phyloP scores from a whole-genome alignment of 2,113 vertebrate genomes.

The Centrocercus urophasianus region DNA sequence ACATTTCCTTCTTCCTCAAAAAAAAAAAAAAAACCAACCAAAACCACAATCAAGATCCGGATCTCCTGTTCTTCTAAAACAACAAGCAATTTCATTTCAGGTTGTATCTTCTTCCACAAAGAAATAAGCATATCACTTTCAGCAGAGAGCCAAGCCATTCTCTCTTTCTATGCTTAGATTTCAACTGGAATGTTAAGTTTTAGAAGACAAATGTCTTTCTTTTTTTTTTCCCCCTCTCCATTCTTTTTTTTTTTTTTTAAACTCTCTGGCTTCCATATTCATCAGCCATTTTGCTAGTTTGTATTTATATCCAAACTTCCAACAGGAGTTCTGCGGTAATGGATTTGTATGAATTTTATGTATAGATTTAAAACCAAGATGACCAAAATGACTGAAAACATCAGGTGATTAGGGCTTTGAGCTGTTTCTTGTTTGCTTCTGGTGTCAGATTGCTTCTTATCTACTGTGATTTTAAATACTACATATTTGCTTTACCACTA shows the following conservation, averaged over 20 bases:
- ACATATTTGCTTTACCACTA: slow-evolving; percentile 64
- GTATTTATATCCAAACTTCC: background rate
- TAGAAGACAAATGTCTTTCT: background rate
- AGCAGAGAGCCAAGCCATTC: background rate
- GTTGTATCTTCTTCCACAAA: background rate
- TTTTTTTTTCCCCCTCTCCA: too few relatives aligned
- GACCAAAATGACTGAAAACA: slow-evolving; percentile 44
- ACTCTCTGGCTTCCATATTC: background rate
- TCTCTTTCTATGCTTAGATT: background rate
- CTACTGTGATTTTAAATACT: slow-evolving; percentile 64
- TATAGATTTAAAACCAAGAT: slow-evolving; percentile 19
- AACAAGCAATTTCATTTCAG: background rate
- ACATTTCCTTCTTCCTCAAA: rapidly evolving
- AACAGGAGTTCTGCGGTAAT: background rate
- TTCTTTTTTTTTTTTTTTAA: too few relatives aligned
- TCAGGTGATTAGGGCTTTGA: slow-evolving; percentile 64
- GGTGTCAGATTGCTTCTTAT: slow-evolving; percentile 71
- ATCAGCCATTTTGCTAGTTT: background rate
- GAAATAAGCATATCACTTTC: background rate
- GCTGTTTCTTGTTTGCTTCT: slow-evolving; percentile 23
- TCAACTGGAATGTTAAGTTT: background rate
- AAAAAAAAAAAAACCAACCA: background rate
- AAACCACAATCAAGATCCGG: background rate
- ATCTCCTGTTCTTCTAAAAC: rapidly evolving
- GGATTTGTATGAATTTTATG: background rate